Conservation (phyloP, 2,113 vertebrate species). For the Scartelaos histophorus region DNA sequence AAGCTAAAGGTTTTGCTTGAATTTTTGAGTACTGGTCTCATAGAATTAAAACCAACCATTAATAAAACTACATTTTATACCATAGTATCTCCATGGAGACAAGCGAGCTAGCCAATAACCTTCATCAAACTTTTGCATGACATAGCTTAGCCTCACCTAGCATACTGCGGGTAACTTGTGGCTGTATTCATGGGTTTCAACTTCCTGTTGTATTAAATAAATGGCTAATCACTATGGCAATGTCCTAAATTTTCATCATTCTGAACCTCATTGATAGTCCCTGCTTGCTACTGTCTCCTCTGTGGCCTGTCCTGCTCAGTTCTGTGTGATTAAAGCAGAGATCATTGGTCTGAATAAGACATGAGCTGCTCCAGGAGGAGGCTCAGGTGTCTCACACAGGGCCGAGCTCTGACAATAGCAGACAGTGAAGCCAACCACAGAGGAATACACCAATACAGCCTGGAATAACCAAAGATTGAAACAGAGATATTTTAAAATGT, state of each 20-base stretch:
- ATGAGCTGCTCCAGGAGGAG: constrained; percentile 54
- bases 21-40: not conserved
- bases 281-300: constrained; percentile 1
- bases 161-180: no score
- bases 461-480: not conserved
- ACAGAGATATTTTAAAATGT: not conserved
- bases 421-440: constrained; percentile 58
- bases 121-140: no score
- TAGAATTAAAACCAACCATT: not conserved
- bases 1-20: not conserved
- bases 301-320: constrained; percentile 25
- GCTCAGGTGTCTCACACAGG: constrained; percentile 61
- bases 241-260: no score
- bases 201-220: no score
- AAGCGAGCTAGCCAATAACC: no score
- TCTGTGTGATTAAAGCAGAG: constrained; percentile 68
- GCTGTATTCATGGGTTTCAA: no score
- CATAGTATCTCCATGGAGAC: not conserved
- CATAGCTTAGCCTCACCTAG: no score
- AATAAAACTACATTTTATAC: not conserved
- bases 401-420: constrained; percentile 56
- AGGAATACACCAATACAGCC: constrained; percentile 28
- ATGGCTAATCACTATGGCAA: no score
- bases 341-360: constrained; percentile 72
- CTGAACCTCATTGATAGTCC: constrained; percentile 3